Conservation (phyloP, 2,797 vertebrate genomes). For the Alectoris magna region DNA sequence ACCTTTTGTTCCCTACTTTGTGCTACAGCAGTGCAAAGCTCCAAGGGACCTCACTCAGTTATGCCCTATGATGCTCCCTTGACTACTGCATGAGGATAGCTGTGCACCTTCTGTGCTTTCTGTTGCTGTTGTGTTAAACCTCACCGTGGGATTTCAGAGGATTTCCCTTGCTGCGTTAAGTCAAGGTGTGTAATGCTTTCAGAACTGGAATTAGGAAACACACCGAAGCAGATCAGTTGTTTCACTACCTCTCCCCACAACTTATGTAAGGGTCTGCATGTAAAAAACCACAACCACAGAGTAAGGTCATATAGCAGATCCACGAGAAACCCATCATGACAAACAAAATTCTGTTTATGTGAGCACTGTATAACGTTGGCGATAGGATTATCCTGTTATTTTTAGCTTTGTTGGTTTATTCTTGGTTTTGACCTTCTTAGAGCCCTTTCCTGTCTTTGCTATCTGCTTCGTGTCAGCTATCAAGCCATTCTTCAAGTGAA, state of each 20-base stretch:
- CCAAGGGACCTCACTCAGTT: background rate
- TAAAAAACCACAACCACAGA: background rate
- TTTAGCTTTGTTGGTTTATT: background rate
- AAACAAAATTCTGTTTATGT: background rate
- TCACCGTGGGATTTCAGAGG: background rate
- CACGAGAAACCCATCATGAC: background rate
- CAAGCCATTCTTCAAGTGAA: background rate
- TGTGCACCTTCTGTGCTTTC: background rate
- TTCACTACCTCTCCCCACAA: background rate
- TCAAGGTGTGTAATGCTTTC: background rate
- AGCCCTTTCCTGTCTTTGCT: background rate
- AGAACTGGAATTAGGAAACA: background rate
- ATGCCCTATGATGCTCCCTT: background rate
- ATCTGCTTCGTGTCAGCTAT: background rate
- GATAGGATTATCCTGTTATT: background rate
- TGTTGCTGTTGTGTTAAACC: background rate
- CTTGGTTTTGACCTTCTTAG: background rate
- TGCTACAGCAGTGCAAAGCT: background rate
- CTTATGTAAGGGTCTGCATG: background rate
- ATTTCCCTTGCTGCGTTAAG: background rate
- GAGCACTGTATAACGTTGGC: background rate
- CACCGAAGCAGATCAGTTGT: background rate
- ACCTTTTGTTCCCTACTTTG: background rate
- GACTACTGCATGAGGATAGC: background rate
- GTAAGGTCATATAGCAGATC: background rate